Evolutionary conservation across 2,797 vertebrate genomes (phyloP), one percentile per base, ranked within the genome.

Genomic region (Dryobates pubescens): DNA sequence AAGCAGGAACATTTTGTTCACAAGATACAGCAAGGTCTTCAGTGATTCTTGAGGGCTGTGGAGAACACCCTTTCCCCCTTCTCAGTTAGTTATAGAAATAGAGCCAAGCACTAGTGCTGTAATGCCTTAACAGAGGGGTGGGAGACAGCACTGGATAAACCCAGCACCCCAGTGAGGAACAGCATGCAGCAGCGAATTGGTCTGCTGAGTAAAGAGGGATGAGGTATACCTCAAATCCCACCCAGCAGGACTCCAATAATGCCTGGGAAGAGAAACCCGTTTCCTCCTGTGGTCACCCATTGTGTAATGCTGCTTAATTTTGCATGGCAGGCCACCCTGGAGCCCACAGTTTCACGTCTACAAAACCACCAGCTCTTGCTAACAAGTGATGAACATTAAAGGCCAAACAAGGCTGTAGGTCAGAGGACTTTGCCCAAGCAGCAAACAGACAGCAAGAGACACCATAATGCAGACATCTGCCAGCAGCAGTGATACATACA

Each of bases 131-230:
- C 2, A 4, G 20, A 67, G 27, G 32, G 34, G n/a, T 76, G 71
- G 27, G 64, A 88, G 61, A 8, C 5, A 30, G 30, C 57, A 64
- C 34, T 36, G 51, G 58, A 32, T 41, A 51, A 43, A 1, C 5
- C 5, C 0, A 2, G 16, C 43, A 74, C 1, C 7, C 49, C 0
- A 0, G 11, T 6, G 22, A 83, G 38, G 49, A 84, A 14, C 0
- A 8, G 69, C 47, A 51, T 0, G 0, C 8, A 17, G 58, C 0
- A 0, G 27, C 0, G 2, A 88, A 73, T 36, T 59, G 58, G 22
- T 57, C 36, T 58, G 69, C 36, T 2, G 3, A 7, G 34, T 7
- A 15, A 13, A 38, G 20, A 17, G 26, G 23, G 27, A 45, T 1
- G 18, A 86, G 41, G 26, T 13, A 30, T 1, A 27, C 54, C 72